Evolutionary conservation across 2,797 vertebrate species (phyloP).

Genomic region (Xiphophorus birchmanni): DNA sequence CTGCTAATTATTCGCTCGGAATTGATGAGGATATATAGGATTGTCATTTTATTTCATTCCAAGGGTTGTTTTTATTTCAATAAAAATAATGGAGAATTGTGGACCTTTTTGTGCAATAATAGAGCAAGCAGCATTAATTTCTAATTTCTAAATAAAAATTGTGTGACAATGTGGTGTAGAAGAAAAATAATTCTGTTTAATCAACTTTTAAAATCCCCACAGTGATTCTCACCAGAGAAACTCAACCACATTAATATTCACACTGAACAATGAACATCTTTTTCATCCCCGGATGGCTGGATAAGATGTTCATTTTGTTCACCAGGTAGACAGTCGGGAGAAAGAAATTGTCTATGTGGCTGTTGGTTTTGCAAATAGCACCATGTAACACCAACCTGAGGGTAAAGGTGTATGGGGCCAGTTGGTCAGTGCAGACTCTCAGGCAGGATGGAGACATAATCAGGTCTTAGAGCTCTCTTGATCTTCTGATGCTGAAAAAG

Average conservation of each 20-base stretch:
- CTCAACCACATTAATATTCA: background rate
- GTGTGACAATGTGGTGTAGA: too few species aligned
- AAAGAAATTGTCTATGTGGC: background rate
- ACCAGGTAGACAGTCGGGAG: background rate
- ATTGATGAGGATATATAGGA: background rate
- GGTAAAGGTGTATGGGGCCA: background rate
- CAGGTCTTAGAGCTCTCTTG: background rate
- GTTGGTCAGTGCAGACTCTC: background rate
- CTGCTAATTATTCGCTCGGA: background rate
- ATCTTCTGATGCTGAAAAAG: background rate
- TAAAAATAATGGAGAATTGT: background rate
- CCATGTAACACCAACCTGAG: background rate
- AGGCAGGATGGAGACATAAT: background rate
- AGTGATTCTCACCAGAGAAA: background rate
- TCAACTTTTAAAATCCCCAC: background rate
- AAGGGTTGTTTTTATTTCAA: background rate
- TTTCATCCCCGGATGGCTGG: background rate
- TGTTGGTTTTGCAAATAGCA: background rate
- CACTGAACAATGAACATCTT: background rate
- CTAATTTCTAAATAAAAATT: background rate
- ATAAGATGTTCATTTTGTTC: too few species aligned
- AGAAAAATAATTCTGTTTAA: background rate
- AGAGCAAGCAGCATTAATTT: background rate
- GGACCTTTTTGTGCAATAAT: background rate
- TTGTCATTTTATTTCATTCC: background rate